Evolutionary conservation across 1,140 invertebrate genomes (phyloP), one percentile per base, ranked within the genome.

Genomic region (Leptinotarsa defecta): DNA sequence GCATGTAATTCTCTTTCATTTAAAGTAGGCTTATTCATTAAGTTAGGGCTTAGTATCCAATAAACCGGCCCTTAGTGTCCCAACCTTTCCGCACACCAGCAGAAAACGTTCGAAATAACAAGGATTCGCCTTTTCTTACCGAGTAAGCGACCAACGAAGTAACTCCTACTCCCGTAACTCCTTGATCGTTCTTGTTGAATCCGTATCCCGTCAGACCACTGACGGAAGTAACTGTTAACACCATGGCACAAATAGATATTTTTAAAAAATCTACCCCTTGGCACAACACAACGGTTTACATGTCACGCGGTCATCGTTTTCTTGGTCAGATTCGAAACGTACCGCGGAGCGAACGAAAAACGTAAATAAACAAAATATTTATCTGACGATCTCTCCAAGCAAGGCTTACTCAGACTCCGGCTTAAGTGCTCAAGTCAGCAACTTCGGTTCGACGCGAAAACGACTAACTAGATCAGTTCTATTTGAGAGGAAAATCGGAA

Each of bases 121-220:
- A 11, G 34, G 34, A 11, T 34, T 34, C 34, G 8, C 34, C 34
- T 1, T 34, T 43, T 43, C 52, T 57, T 57, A 57, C 52, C 52
- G 52, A 57, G 13, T 57, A 57, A 19, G n/a, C n/a, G n/a, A 57
- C 52, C 52, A 19, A n/a, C 15, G 80, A 67, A 67, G 79, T 78
- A 48, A 81, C 77, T 13, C 77, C 80, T 43, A 81, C 68, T 68
- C 74, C 80, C 69, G 68, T 74, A 17, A 67, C 34, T 43, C 75
- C 77, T 61, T 80, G 73, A 72, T 81, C 77, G 13, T 73, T 76
- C 75, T 80, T 78, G 68, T 80, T 76, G 75, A 77, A 79, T 64
- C 79, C 77, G 65, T 74, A 81, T 74, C 79, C 76, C 69, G 79
- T 76, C 19, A 81, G 52, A 62, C 79, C 76, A 70, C 80, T 80